Conservation (phyloP, 1,140 invertebrate species). For the Halesus radiatus region DNA sequence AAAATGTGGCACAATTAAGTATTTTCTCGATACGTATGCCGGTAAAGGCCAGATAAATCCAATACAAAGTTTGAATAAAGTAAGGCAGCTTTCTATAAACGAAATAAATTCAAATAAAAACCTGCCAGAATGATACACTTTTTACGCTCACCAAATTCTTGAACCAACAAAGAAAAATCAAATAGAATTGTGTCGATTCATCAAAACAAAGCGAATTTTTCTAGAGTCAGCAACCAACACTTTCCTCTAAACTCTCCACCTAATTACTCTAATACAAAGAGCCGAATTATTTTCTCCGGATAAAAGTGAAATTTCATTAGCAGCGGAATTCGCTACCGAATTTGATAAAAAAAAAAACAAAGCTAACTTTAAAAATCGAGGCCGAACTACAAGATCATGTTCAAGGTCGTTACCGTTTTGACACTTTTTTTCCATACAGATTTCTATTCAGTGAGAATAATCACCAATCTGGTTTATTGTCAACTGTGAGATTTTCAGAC, state of each 20-base stretch:
- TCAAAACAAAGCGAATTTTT: conserved; percentile 22
- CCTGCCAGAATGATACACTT: too few species aligned
- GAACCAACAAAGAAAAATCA: not conserved
- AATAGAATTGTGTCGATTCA: conserved; percentile 13
- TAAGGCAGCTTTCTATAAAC: too few species aligned
- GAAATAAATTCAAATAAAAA: too few species aligned
- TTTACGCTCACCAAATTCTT: too few species aligned
- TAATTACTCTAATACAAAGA: conserved; percentile 14
- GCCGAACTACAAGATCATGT: conserved; percentile 8
- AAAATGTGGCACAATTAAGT: too few species aligned
- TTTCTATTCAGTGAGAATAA: not conserved
- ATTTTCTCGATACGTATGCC: too few species aligned
- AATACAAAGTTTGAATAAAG: too few species aligned
- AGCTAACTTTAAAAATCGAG: not conserved
- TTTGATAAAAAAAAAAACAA: conserved; percentile 1
- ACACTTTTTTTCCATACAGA: not conserved
- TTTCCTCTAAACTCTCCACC: conserved; percentile 11
- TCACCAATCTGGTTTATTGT: not conserved
- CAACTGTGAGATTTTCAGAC: too few species aligned
- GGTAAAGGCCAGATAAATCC: too few species aligned
- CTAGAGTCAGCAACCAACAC: not conserved
- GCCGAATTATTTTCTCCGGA: not conserved
- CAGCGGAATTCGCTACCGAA: conserved; percentile 13
- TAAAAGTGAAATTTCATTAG: conserved; percentile 30
- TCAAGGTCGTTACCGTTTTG: not conserved